These are phyloP conservation scores for Euwallacea fornicatus DNA, from an alignment of 1,140 invertebrate genomes.

Conservation along the genomic window DNA sequence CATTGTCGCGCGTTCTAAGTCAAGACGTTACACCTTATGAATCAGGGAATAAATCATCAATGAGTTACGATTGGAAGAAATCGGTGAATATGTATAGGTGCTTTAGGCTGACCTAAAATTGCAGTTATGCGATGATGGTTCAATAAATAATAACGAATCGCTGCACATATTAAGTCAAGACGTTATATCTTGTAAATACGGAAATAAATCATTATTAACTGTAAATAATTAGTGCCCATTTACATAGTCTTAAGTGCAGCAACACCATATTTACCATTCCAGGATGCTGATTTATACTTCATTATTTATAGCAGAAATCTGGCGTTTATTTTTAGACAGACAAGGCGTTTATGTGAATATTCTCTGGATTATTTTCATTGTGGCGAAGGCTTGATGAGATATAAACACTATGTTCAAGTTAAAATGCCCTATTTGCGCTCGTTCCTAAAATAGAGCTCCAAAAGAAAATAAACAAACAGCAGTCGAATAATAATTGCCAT, in stretches of 20 bases:
- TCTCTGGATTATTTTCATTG: conserved; percentile 12
- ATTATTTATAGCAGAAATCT: conserved; percentile 3
- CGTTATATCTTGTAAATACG: too few species aligned
- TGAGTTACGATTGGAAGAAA: too few species aligned
- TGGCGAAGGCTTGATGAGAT: conserved; percentile 7
- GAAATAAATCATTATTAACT: too few species aligned
- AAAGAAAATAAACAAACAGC: conserved; percentile 6
- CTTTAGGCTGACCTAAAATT: background rate
- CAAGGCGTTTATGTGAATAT: conserved; percentile 14
- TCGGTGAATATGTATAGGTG: too few species aligned
- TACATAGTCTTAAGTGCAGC: background rate
- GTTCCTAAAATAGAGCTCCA: conserved; percentile 12
- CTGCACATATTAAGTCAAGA: background rate
- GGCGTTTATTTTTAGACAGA: conserved; percentile 10
- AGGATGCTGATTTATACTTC: background rate
- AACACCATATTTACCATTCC: background rate
- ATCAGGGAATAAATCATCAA: too few species aligned
- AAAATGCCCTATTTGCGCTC: conserved; percentile 15
- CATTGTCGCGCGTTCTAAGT: too few species aligned
- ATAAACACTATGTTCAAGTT: conserved; percentile 17
- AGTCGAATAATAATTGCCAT: conserved; percentile 4
- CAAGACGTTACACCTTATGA: too few species aligned
- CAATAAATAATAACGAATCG: background rate
- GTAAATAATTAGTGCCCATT: background rate
- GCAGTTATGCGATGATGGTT: background rate